These are phyloP conservation scores for Ephestia elutella DNA, from an alignment of 1,140 invertebrate genomes.

Conservation along the genomic window DNA sequence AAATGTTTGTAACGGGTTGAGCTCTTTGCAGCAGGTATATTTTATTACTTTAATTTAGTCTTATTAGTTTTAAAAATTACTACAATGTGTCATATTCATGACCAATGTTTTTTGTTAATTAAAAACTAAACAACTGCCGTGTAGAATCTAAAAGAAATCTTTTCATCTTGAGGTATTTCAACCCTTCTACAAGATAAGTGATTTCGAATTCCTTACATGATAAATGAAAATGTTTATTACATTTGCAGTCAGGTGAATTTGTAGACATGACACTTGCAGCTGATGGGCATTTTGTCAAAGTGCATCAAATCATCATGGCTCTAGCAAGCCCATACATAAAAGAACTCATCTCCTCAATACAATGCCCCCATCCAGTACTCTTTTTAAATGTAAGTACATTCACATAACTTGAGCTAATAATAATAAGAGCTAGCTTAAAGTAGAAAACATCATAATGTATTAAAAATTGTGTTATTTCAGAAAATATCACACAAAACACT, in stretches of 20 bases:
- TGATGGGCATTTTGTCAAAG: slow-evolving; percentile 80
- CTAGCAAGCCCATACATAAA: slow-evolving; percentile 84
- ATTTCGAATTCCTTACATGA: no score
- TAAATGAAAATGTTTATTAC: background rate
- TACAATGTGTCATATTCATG: no score
- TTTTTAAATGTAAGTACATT: slow-evolving; percentile 59
- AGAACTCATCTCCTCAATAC: slow-evolving; percentile 80
- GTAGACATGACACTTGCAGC: slow-evolving; percentile 84
- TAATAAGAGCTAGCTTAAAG: no score
- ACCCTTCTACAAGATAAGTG: no score
- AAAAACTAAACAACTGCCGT: no score
- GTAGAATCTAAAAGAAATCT: no score
- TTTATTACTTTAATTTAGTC: background rate
- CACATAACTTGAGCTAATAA: no score
- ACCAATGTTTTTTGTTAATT: no score
- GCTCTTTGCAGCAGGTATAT: slow-evolving; percentile 1
- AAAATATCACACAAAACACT: slow-evolving; percentile 47
- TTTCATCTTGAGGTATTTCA: no score
- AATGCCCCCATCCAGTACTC: slow-evolving; percentile 85
- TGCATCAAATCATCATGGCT: slow-evolving; percentile 82
- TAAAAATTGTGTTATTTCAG: slow-evolving; percentile 20
- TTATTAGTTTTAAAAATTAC: no score
- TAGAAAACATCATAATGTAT: no score
- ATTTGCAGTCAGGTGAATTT: slow-evolving; percentile 66
- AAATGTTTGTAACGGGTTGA: slow-evolving; percentile 4